Base-by-base conservation (phyloP, 2,797 vertebrate genomes). In the Rhinella marina region DNA sequence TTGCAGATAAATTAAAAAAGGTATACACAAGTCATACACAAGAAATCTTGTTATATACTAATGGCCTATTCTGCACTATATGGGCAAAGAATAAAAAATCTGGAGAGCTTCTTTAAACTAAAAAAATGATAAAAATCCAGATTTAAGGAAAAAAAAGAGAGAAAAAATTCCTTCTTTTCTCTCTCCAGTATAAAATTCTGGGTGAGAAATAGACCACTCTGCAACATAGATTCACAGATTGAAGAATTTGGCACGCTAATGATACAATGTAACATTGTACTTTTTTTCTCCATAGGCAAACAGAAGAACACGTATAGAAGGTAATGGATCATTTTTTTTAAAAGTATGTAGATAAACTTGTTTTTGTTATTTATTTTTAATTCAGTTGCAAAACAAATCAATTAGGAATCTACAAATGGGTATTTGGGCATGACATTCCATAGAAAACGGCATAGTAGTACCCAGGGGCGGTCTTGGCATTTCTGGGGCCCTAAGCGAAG, bases 211-310 rank as follows among this genome's bases (percentile, higher is more conserved):
- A 12, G 0, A 3, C 62, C 9, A 25, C 62, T n/a, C 5, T 54
- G 9, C 56, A 3, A 57, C 12, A 57, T 62, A 66, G 62, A 70
- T 32, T 19, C 3, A 29, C 7, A 13, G 27, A 66, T 27, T 68
- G 27, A 70, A 29, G 27, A 70, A 32, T 16, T 17, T 41, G 27
- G 16, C 14, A 21, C 19, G 16, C 29, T 32, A 72, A 72, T 72
- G 17, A 41, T 10, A 4, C 11, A 66, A 10, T n/a, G 61, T n/a
- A 59, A 62, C 13, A 25, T 17, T 8, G 8, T 52, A 14, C 72
- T 50, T 50, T 50, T 68, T 13, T 68, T 50, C 73, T 41, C 57
- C 86, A 23, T 86, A 92, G 90, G 83, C 16, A 90, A 88, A 52
- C 16, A 81, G 27, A n/a, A 3, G 17, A 81, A 78, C 50, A 4